Base-by-base conservation (phyloP, 2,888 invertebrate species). In the Geophilus truncorum region DNA sequence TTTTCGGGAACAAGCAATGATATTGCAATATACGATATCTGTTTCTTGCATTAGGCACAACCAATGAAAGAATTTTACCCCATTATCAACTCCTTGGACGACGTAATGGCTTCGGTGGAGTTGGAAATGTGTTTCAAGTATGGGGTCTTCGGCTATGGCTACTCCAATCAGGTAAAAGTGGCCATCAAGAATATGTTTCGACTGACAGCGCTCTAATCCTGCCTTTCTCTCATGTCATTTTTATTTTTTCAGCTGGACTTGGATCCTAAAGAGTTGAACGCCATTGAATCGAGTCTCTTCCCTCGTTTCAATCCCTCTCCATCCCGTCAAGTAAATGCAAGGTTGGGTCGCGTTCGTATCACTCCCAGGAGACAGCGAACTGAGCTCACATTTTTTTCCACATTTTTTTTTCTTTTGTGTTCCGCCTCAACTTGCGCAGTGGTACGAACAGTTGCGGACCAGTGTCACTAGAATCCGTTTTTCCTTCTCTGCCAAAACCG, bases 181-280 rank as follows among this genome's bases (percentile, higher is more conserved):
- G 25, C 12, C 1, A 23, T n/a, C n/a, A n/a, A n/a, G n/a, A 21
- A 57, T 75, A 32, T 30, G 75, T 30, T 75, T 25, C 18, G 51
- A 3, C 3, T 18, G 51, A 18, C 7, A 51, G 45, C n/a, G 1
- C n/a, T n/a, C 7, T 51, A 51, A 51, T 51, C 51, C 51, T 15
- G 6, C 18, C 32, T 32, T 18, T n/a, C 18, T 51, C 18, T 51
- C 3, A 15, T 6, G 5, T 21, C 18, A 4, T 1, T 51, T 51
- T 51, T 51, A 51, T 51, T 51, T 51, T 75, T 75, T 23, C 75
- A 75, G 75, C 32, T 75, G 18, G 75, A 75, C n/a, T 75, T 75
- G 30, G 32, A 30, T 75, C 28, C 75, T 1, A 28, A 75, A 23
- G 75, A 75, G 28, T 6, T 75, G 30, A 75, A 75, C 18, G 32